Conservation (phyloP, 92 coral and sea anemone genomes). For the Montipora capitata region DNA sequence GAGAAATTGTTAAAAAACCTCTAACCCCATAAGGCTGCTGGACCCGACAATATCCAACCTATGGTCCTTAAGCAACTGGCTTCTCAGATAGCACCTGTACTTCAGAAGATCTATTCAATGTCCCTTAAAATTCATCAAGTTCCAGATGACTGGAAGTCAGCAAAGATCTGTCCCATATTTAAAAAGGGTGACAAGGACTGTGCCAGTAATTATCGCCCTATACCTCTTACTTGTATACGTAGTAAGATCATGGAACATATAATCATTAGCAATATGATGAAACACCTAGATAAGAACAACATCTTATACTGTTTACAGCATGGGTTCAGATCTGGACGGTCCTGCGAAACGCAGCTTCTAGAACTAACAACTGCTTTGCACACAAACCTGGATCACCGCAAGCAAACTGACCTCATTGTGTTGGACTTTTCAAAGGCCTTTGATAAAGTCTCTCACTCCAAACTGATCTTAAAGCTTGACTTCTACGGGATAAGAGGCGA, state of each 20-base stretch:
- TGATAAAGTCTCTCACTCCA: background rate
- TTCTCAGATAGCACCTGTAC: background rate
- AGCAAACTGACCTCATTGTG: background rate
- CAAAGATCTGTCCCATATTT: background rate
- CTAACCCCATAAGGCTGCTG: too few species aligned
- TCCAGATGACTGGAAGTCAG: background rate
- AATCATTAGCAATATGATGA: background rate
- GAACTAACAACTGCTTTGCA: background rate
- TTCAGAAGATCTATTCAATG: constrained; percentile 6
- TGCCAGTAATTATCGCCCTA: background rate
- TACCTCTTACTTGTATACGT: constrained; percentile 28
- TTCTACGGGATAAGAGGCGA: constrained; percentile 10
- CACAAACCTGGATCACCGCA: background rate
- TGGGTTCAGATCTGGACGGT: background rate
- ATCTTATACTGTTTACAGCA: background rate
- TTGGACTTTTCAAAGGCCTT: background rate
- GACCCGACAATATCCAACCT: too few species aligned
- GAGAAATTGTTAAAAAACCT: too few species aligned
- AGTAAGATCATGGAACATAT: constrained; percentile 29
- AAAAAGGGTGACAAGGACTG: constrained; percentile 14
- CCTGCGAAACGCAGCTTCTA: background rate
- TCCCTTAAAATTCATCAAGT: background rate
- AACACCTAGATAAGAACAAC: background rate
- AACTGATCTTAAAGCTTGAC: background rate
- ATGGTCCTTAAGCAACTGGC: background rate